phyloP scores from a whole-genome alignment of 2,888 invertebrate species.

The Podabrus alpinus region DNA sequence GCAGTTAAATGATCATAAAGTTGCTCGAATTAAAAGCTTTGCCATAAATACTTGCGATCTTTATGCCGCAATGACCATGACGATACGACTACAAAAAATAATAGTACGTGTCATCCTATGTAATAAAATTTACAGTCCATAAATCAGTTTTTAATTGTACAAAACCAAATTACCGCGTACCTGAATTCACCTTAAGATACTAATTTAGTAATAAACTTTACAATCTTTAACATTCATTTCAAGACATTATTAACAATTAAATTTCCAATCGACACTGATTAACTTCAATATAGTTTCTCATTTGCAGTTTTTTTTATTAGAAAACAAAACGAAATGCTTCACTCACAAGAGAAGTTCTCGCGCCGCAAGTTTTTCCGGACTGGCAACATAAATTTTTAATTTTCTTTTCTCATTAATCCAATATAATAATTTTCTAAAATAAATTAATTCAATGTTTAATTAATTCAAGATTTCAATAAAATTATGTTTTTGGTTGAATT shows the following conservation, averaged over 20 bases:
- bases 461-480: too few relatives aligned
- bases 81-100: constrained; percentile 44
- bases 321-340: not conserved
- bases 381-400: not conserved
- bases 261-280: not conserved
- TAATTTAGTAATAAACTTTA: constrained; percentile 24
- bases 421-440: too few relatives aligned
- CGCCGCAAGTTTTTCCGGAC: not conserved
- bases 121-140: constrained; percentile 51
- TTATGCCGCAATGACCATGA: constrained; percentile 47
- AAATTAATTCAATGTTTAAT: too few relatives aligned
- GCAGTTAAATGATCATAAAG: constrained; percentile 45
- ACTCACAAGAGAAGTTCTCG: not conserved
- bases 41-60: constrained; percentile 47
- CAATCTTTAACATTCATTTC: constrained; percentile 6
- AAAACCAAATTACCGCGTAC: constrained; percentile 21
- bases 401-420: too few relatives aligned
- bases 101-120: constrained; percentile 46
- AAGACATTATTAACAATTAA: constrained; percentile 2
- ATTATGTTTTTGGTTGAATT: too few relatives aligned
- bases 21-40: constrained; percentile 46
- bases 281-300: not conserved
- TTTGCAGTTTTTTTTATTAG: not conserved
- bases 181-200: constrained; percentile 12
- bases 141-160: constrained; percentile 49